Conservation (phyloP, 1,140 invertebrate species). For the Drosophila parvula region DNA sequence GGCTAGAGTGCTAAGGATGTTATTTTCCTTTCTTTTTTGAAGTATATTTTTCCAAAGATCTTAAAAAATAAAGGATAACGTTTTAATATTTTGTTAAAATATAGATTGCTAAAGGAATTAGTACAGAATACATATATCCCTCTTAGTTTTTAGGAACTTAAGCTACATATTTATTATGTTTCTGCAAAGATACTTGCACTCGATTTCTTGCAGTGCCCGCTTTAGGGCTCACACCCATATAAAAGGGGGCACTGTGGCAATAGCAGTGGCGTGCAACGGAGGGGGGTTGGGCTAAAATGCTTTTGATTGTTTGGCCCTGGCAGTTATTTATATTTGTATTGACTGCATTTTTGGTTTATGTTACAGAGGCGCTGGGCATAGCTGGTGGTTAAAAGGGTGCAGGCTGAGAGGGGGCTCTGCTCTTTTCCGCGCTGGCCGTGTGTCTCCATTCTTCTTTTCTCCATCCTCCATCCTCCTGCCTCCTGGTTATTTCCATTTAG, state of each 20-base stretch:
- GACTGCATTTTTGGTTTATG: slow-evolving; percentile 63
- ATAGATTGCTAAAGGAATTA: too few species aligned
- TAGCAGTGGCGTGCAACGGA: background rate
- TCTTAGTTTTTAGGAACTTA: too few species aligned
- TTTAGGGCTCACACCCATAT: background rate
- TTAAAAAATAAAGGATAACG: background rate
- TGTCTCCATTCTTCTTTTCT: too few species aligned
- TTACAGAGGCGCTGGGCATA: slow-evolving; percentile 10
- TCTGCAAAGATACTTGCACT: too few species aligned
- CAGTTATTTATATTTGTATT: slow-evolving; percentile 64
- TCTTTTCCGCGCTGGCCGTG: slow-evolving; percentile 22
- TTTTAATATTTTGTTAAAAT: background rate
- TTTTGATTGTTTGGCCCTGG: slow-evolving; percentile 59
- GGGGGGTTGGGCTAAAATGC: slow-evolving; percentile 38
- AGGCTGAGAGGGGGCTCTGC: background rate
- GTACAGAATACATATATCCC: too few species aligned
- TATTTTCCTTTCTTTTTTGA: too few species aligned
- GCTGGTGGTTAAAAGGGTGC: background rate
- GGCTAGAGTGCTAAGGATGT: background rate
- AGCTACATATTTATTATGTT: too few species aligned
- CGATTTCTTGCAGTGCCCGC: background rate
- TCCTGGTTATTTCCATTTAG: background rate
- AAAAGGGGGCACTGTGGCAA: background rate
- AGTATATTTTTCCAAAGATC: too few species aligned
- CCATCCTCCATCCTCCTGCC: background rate